Conservation (phyloP, 2,113 vertebrate species). For the Mandrillus leucophaeus region DNA sequence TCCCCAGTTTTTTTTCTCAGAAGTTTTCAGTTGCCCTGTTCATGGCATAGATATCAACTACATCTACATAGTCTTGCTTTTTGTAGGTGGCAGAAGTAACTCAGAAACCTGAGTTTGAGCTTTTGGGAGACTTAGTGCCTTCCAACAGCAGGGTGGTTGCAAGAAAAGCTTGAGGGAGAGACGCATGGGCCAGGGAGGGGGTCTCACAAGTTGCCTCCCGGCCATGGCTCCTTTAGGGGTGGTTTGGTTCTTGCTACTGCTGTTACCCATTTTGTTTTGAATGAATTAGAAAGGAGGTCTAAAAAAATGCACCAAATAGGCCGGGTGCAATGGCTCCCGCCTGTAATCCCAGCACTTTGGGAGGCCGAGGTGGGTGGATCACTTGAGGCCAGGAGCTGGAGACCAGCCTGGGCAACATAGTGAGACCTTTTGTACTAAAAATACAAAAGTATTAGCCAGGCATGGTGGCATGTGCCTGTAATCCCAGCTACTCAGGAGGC, state of each 20-base stretch:
- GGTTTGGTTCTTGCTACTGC: neutral
- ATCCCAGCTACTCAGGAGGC: too few species aligned
- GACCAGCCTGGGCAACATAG: too few species aligned
- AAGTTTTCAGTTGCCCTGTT: neutral
- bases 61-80: neutral
- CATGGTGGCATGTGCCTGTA: too few species aligned
- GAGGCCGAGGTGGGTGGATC: too few species aligned
- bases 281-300: neutral
- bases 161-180: neutral
- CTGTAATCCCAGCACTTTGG: too few species aligned
- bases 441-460: too few species aligned
- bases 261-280: neutral
- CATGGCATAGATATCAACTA: neutral
- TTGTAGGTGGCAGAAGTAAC: neutral
- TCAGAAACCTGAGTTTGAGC: neutral
- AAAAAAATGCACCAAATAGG: neutral
- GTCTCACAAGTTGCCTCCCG: fast-evolving
- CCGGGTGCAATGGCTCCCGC: fast-evolving
- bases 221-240: neutral
- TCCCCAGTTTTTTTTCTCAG: neutral
- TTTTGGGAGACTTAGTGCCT: neutral
- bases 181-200: fast-evolving
- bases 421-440: too few species aligned
- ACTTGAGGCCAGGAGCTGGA: too few species aligned
- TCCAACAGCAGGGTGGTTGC: fast-evolving